Conservation (phyloP, 2,113 vertebrate genomes). For the Neolamprologus devosi region DNA sequence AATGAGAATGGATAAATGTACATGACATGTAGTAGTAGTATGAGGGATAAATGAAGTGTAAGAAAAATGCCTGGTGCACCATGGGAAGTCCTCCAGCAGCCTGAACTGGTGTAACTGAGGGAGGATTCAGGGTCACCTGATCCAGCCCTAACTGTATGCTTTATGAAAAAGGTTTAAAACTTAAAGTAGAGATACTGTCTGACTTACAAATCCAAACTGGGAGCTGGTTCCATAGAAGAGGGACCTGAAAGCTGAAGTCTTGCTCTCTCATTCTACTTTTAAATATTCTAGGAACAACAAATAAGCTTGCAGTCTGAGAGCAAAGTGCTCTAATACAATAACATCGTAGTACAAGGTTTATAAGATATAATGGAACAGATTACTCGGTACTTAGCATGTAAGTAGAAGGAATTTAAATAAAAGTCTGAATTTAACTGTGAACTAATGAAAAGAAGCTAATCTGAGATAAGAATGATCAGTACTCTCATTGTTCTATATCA, state of each 20-base stretch:
- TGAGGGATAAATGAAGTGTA: not conserved
- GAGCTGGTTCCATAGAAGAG: not conserved
- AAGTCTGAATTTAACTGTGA: not conserved
- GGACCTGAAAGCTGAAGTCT: not conserved
- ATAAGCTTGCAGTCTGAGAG: not conserved
- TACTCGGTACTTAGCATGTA: not conserved
- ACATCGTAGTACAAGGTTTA: not conserved
- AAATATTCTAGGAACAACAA: not conserved
- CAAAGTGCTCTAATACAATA: not conserved
- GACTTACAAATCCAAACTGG: not conserved
- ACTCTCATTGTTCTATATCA: not conserved
- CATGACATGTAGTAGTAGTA: not conserved
- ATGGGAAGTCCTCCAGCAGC: not conserved
- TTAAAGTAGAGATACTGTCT: not conserved
- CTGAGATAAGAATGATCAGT: not conserved
- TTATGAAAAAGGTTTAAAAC: not conserved
- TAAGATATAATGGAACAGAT: rapidly evolving
- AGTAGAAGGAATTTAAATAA: not conserved
- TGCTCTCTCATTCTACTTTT: not conserved
- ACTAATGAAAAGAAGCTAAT: rapidly evolving
- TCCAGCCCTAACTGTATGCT: not conserved
- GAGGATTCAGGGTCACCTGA: not conserved
- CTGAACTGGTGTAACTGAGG: not conserved
- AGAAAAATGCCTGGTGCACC: not conserved
- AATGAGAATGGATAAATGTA: not conserved